Evolutionary conservation across 2,797 vertebrate genomes (phyloP), one percentile per base, ranked within the genome.

Genomic region (Mus caroli): DNA sequence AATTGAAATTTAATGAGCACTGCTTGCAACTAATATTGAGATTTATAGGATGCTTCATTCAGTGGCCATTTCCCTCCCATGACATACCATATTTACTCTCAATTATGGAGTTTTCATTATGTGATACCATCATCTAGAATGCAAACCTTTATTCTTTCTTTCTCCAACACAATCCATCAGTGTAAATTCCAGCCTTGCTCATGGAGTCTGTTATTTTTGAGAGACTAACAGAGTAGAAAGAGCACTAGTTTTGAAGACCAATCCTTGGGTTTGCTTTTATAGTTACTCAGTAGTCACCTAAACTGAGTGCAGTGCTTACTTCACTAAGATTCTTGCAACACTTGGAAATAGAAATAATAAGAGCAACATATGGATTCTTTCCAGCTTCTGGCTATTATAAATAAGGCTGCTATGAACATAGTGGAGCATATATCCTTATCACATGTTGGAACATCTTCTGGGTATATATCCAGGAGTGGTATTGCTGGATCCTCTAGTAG

Each of bases 11-110:
- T 80, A 92, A n/a, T 50, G 73, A 69, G 8, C 2, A 60, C 94
- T 92, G 60, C 28, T 88, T 88, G 76, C 37, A 88, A 92, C 2
- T n/a, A 80, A 83, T 83, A 84, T 69, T 96, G 2, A 83, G n/a
- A 79, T 22, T 26, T 50, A 69, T 56, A 85, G 0, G 50, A 3
- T 69, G 19, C 10, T 89, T 64, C 7, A 69, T 77, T 94, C 6
- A 50, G 2, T 54, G 22, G 3, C 28, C 31, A 31, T 10, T 97
- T 88, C 19, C 73, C 1, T 6, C 17, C 9, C 24, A 82, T 73
- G 91, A 28, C 60, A 43, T 0, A 56, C 1, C 0, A 46, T 24
- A 24, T 19, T 54, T 43, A 80, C 75, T 62, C 6, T 1, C 19
- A 69, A 3, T 10, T 84, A 3, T 67, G 20, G 4, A 78, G 11